phyloP scores from a whole-genome alignment of 2,888 invertebrate genomes.

The Heterodera filipjevi region DNA sequence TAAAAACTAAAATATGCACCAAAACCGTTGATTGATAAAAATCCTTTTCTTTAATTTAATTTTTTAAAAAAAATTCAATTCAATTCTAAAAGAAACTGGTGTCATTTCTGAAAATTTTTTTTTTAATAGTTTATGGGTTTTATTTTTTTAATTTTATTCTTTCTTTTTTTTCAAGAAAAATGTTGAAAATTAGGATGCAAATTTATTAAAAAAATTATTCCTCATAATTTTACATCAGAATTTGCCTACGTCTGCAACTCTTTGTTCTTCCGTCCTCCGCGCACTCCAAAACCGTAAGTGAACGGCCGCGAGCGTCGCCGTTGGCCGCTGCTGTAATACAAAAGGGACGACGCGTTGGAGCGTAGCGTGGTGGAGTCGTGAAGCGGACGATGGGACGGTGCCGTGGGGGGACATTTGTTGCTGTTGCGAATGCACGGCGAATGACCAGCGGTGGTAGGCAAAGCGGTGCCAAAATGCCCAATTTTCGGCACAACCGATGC shows the following conservation, averaged over 20 bases:
- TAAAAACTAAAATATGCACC: no score
- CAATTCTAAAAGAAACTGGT: no score
- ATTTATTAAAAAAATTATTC: no score
- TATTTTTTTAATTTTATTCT: no score
- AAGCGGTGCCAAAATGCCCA: neutral
- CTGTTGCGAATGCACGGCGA: neutral
- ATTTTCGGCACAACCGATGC: neutral
- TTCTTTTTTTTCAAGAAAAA: no score
- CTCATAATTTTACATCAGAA: neutral
- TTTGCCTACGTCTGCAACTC: constrained; percentile 22
- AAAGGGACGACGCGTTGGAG: constrained; percentile 23
- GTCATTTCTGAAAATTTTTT: no score
- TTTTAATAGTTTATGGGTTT: no score
- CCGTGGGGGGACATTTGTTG: neutral
- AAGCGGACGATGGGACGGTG: neutral
- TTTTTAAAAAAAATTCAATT: no score
- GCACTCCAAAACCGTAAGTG: constrained; percentile 29
- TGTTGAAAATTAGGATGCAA: no score
- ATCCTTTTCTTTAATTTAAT: no score
- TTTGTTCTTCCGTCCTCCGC: constrained; percentile 27
- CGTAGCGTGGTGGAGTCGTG: constrained; percentile 15
- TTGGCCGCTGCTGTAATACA: constrained; percentile 27
- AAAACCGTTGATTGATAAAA: no score
- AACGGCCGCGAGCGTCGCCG: constrained; percentile 24
- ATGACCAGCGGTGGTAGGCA: neutral